phyloP scores from a whole-genome alignment of 1,140 invertebrate genomes.

The Trichogramma pretiosum region DNA sequence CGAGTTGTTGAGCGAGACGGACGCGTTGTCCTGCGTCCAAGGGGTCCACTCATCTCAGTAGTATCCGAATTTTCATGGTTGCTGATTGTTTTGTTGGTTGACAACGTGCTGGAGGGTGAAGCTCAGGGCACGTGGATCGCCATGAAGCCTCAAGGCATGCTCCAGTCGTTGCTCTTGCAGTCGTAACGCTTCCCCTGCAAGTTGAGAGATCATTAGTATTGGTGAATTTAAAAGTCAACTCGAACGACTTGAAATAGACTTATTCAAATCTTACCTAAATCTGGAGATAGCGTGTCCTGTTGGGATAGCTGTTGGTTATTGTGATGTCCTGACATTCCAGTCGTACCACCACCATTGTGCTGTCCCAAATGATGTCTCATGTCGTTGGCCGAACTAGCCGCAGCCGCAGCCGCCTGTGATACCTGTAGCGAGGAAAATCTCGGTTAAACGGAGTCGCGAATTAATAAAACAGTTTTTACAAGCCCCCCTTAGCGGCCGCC shows the following conservation, averaged over 20 bases:
- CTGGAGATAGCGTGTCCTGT: conserved; percentile 41
- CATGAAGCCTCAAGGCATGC: conserved; percentile 69
- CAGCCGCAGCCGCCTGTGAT: conserved; percentile 41
- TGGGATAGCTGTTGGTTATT: conserved; percentile 44
- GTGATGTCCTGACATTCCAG: conserved; percentile 43
- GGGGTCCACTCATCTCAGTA: conserved; percentile 51
- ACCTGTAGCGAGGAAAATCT: conserved; percentile 33
- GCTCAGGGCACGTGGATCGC: conserved; percentile 55
- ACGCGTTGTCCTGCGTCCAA: conserved; percentile 36
- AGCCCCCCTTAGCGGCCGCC: no score
- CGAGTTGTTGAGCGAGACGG: conserved; percentile 24
- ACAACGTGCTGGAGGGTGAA: conserved; percentile 54
- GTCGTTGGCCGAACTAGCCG: conserved; percentile 39
- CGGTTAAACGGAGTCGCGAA: no score
- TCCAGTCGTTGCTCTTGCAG: conserved; percentile 73
- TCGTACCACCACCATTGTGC: conserved; percentile 41
- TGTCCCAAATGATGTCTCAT: conserved; percentile 44
- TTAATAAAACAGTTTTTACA: no score
- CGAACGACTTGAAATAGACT: background rate
- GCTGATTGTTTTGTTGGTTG: conserved; percentile 49
- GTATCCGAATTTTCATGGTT: conserved; percentile 57
- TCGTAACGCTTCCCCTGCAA: conserved; percentile 56
- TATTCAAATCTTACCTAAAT: conserved; percentile 35
- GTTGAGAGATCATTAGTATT: no score
- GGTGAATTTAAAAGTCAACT: background rate